Base-by-base conservation (phyloP, 2,888 invertebrate species). In the Melinaea menophilus region DNA sequence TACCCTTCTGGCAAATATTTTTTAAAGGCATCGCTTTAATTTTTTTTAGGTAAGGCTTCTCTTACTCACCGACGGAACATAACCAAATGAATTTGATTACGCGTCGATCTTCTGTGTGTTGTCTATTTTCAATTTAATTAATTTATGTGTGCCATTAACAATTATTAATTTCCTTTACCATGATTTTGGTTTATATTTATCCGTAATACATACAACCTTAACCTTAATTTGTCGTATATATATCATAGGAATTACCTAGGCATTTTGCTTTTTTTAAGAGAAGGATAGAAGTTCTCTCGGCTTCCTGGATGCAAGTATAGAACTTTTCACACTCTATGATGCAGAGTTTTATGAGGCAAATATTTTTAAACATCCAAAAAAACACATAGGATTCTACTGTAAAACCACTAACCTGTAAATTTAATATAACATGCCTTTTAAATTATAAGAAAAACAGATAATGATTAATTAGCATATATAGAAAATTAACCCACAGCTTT, bases 261-360 rank as follows among this genome's bases (percentile, higher is more conserved):
- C 12, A 12, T 7, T 41, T 55, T 33, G 46, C 12, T n/a, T 12
- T 45, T 45, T 35, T 47, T 31, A 58, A 61, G 58, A 47, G n/a
- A 45, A 59, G 34, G 3, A 58, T 5, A n/a, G 64, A 67, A 12
- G 12, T 51, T 46, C 56, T 58, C 33, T 66, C 64, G 12, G 63
- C 65, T 61, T 66, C 59, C 12, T 13, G 33, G 3, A 63, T 55
- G 48, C 37, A 31, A n/a, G 56, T 46, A 35, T 69, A 70, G 60
- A 70, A 66, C 1, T 63, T 33, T 57, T 70, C 67, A 56, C 69
- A 70, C 12, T 60, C 55, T 11, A 56, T 58, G 5, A 69, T 62
- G 35, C 64, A 69, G 12, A 64, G 13, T 37, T 55, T 45, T 7
- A 66, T 56, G 7, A 67, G 22, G 13, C 58, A 4, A 51, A 64